Percentiles rank a stretch among this genome's conserved stretches.
Conservation (phyloP, 1,140 invertebrate species). For the Halesus radiatus region DNA sequence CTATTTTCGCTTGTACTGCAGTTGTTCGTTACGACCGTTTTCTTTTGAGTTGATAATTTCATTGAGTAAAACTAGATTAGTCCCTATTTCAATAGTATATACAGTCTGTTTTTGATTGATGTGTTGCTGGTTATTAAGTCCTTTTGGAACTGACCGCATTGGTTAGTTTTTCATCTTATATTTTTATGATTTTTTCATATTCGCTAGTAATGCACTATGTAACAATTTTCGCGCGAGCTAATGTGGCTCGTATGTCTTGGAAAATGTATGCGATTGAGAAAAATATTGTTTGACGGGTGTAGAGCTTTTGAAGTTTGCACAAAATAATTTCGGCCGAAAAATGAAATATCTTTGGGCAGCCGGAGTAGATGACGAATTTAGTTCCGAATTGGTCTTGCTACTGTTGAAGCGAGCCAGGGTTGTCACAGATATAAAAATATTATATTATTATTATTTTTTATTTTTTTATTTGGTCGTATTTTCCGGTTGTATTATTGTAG, state of each 20-base stretch:
- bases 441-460: neutral
- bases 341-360: slow-evolving; percentile 58
- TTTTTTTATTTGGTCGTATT: too few species aligned
- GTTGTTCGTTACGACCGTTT: neutral
- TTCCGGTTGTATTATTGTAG: too few species aligned
- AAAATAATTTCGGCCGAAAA: slow-evolving; percentile 56
- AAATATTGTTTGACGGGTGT: neutral
- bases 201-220: slow-evolving; percentile 25
- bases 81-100: neutral
- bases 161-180: slow-evolving; percentile 58
- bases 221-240: neutral
- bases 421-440: slow-evolving; percentile 36
- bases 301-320: slow-evolving; percentile 39
- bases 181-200: slow-evolving; percentile 58
- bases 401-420: slow-evolving; percentile 49
- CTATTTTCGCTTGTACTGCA: neutral
- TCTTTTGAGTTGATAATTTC: neutral
- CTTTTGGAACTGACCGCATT: slow-evolving; percentile 14
- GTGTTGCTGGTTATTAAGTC: slow-evolving; percentile 24
- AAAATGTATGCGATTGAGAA: neutral
- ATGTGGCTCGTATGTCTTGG: slow-evolving; percentile 8
- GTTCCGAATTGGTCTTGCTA: slow-evolving; percentile 58
- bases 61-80: neutral
- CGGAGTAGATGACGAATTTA: slow-evolving; percentile 58
- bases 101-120: slow-evolving; percentile 14